Percentiles rank a stretch among this genome's conserved stretches.
Conservation (phyloP, 2,113 vertebrate genomes). For the Leucoraja erinaceus region DNA sequence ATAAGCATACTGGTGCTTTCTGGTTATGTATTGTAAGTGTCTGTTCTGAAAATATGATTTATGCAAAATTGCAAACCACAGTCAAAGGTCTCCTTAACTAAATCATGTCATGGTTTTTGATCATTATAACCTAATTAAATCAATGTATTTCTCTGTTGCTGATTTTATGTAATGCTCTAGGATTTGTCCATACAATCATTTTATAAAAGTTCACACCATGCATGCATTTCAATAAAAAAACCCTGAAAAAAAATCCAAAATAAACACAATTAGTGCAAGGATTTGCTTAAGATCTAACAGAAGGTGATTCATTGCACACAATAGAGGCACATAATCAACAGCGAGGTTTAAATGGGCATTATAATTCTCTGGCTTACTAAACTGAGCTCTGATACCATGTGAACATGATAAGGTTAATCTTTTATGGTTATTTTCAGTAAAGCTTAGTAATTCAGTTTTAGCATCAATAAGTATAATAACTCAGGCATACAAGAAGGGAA, state of each 20-base stretch:
- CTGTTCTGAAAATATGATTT: constrained; percentile 65
- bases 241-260: constrained; percentile 7
- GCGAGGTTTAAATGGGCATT: background rate
- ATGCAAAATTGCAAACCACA: constrained; percentile 64
- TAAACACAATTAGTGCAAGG: constrained; percentile 19
- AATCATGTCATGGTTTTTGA: constrained; percentile 73
- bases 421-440: constrained; percentile 25
- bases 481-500: background rate
- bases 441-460: constrained; percentile 25
- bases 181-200: constrained; percentile 5
- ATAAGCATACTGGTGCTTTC: background rate
- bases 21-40: constrained; percentile 50
- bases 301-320: constrained; percentile 7
- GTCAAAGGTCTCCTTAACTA: constrained; percentile 68
- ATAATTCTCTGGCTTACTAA: background rate
- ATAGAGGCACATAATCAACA: background rate
- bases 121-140: constrained; percentile 69
- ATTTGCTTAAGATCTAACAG: constrained; percentile 15
- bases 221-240: constrained; percentile 24
- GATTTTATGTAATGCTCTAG: background rate
- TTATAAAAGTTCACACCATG: background rate
- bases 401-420: constrained; percentile 33
- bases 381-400: background rate
- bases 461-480: background rate
- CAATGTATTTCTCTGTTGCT: constrained; percentile 54